Evolutionary conservation across 2,797 vertebrate genomes (phyloP).

Genomic region (Benthosema pterotum): DNA sequence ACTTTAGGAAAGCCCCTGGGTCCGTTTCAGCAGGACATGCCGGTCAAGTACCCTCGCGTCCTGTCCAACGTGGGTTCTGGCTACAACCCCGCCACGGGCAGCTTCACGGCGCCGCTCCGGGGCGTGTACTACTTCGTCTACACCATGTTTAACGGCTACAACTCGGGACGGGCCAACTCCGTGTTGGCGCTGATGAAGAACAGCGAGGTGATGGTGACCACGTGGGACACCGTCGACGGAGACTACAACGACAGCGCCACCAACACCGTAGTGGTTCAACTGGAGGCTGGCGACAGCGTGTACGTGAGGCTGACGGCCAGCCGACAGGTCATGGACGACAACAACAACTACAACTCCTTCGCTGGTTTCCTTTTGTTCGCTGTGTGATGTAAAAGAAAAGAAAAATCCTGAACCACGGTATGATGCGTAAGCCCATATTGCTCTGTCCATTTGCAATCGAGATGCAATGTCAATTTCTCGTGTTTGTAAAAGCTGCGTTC

Average conservation of each 20-base stretch:
- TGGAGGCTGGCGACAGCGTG: too few species aligned
- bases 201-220: conserved; percentile 4
- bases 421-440: not conserved
- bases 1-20: too few species aligned
- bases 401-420: not conserved
- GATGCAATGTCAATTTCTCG: too few species aligned
- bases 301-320: not conserved
- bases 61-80: too few species aligned
- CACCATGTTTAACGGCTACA: conserved; percentile 26
- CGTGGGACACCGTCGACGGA: not conserved
- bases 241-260: not conserved
- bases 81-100: too few species aligned
- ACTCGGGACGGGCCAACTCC: conserved; percentile 1
- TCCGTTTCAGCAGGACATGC: too few species aligned
- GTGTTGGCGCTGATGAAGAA: conserved; percentile 34
- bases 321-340: conserved; percentile 2
- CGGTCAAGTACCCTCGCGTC: too few species aligned
- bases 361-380: conserved; percentile 32
- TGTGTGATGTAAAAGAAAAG: conserved; percentile 1
- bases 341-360: conserved; percentile 17
- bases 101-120: too few species aligned
- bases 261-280: too few species aligned
- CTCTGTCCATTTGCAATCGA: not conserved
- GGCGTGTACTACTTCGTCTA: too few species aligned
- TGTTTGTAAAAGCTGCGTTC: too few species aligned